Percentiles rank a stretch among this genome's conserved stretches.
phyloP scores from a whole-genome alignment of 2,888 invertebrate genomes.

The Agrotis exclamationis region DNA sequence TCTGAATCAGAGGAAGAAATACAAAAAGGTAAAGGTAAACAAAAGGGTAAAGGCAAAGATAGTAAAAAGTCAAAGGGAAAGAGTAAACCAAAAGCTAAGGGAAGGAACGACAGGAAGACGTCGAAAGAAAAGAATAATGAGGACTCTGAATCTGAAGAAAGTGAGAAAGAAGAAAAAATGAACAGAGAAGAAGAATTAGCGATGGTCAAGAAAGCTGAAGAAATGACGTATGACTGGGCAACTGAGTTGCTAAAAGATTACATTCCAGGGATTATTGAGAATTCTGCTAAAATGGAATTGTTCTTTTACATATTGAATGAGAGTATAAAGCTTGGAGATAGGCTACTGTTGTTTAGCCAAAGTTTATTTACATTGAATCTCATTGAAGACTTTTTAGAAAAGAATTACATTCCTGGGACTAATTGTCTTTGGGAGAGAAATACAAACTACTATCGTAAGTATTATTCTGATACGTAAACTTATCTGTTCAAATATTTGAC shows the following conservation, averaged over 20 bases:
- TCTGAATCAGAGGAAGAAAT: conserved; percentile 82
- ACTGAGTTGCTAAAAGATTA: conserved; percentile 96
- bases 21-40: conserved; percentile 77
- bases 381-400: conserved; percentile 97
- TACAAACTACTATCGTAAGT: conserved; percentile 97
- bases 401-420: conserved; percentile 93
- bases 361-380: conserved; percentile 98
- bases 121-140: conserved; percentile 90
- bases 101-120: conserved; percentile 86
- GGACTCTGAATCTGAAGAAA: conserved; percentile 89
- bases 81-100: conserved; percentile 84
- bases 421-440: conserved; percentile 96
- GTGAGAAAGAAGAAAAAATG: conserved; percentile 91
- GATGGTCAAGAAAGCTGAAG: conserved; percentile 93
- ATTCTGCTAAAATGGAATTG: conserved; percentile 98
- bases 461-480: conserved; percentile 14
- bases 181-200: conserved; percentile 91
- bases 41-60: conserved; percentile 78
- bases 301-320: conserved; percentile 98
- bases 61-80: conserved; percentile 82
- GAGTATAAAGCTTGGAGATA: conserved; percentile 96
- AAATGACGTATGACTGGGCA: conserved; percentile 97
- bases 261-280: conserved; percentile 96
- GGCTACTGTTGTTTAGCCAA: conserved; percentile 98
- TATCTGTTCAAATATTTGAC: neutral